These are phyloP conservation scores for Volucella zonaria DNA, from an alignment of 2,888 invertebrate species.

Conservation along the genomic window DNA sequence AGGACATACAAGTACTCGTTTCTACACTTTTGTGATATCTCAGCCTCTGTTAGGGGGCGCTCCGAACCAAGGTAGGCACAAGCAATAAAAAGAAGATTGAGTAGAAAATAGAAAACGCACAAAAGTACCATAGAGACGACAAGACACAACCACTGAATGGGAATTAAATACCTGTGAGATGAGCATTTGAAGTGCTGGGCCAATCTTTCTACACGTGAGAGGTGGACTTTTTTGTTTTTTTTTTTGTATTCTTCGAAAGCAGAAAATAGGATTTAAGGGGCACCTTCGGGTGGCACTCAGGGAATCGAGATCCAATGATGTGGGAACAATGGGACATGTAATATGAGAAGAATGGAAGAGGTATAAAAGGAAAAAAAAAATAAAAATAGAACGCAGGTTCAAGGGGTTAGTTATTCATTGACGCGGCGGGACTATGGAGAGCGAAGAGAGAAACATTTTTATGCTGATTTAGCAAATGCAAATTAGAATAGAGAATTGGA, in stretches of 20 bases:
- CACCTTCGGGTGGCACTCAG: conserved; percentile 21
- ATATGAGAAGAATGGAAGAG: conserved; percentile 1
- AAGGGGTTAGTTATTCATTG: conserved; percentile 25
- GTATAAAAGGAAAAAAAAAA: neutral
- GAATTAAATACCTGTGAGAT: conserved; percentile 61
- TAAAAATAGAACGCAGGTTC: conserved; percentile 35
- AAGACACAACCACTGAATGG: conserved; percentile 34
- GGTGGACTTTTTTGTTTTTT: conserved; percentile 41
- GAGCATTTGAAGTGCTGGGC: conserved; percentile 49
- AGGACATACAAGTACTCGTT: conserved; percentile 29
- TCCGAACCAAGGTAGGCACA: conserved; percentile 23
- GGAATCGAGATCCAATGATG: conserved; percentile 19
- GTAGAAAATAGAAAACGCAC: conserved; percentile 14
- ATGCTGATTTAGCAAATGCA: conserved; percentile 25
- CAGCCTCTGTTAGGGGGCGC: conserved; percentile 17
- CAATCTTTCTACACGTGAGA: conserved; percentile 52
- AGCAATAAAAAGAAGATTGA: conserved; percentile 25
- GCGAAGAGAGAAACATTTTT: neutral
- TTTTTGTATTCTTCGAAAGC: conserved; percentile 34
- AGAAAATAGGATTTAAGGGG: conserved; percentile 59
- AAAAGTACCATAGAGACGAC: conserved; percentile 19
- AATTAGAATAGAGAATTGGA: conserved; percentile 21
- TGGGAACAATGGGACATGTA: conserved; percentile 15
- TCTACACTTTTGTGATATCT: conserved; percentile 44
- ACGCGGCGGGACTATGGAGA: conserved; percentile 12